Conservation (phyloP, 2,888 invertebrate genomes). For the Suillia variegata region DNA sequence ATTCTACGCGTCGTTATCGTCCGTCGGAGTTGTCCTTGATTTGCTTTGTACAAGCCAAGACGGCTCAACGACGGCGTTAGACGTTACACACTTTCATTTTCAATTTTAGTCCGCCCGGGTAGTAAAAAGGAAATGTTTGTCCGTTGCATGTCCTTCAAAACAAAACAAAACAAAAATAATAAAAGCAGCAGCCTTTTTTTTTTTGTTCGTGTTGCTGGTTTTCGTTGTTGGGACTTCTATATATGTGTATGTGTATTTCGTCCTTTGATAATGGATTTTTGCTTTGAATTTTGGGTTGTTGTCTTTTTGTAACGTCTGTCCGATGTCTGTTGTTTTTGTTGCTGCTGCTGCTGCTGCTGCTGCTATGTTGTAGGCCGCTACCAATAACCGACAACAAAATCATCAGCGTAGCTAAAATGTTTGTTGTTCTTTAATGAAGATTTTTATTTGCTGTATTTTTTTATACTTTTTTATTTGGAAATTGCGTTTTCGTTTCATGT, state of each 20-base stretch:
- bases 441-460: not conserved
- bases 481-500: too few species aligned
- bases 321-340: slow-evolving; percentile 1
- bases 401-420: not conserved
- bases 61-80: too few species aligned
- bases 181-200: not conserved
- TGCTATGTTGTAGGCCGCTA: too few species aligned
- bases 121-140: not conserved
- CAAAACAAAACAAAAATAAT: not conserved
- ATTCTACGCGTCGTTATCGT: not conserved
- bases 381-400: not conserved
- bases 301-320: slow-evolving; percentile 2
- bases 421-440: not conserved
- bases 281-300: not conserved
- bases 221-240: not conserved
- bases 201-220: not conserved
- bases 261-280: too few species aligned
- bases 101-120: not conserved
- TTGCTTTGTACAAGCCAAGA: not conserved
- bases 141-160: slow-evolving; percentile 13
- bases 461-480: too few species aligned
- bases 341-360: too few species aligned
- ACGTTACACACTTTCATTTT: slow-evolving; percentile 8
- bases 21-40: not conserved
- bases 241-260: too few species aligned